Evolutionary conservation across 2,797 vertebrate species (phyloP), one percentile per base, ranked within the genome.

Genomic region (Chelidonichthys spinosus): DNA sequence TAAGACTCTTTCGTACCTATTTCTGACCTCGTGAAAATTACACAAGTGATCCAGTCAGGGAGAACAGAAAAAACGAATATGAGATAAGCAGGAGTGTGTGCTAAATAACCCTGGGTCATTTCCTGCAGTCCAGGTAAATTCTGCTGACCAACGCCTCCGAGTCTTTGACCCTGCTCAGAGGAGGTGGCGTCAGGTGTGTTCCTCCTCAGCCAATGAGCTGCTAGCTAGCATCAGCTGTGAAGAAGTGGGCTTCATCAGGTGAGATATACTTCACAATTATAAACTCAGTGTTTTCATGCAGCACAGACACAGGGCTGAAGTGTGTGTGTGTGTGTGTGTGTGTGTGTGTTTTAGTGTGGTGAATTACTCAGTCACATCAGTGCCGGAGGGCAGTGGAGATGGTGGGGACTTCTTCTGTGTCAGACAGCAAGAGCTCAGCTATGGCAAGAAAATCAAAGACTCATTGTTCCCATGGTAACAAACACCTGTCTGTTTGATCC

Each of bases 181-280:
- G 53, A 92, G 93, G 37, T 98, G 97, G 97, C 93, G 95, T 18
- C 93, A 96, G 35, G 91, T 97, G 55, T 98, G 97, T 68, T 96
- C 97, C 17, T 97, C 96, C 0, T 77, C 91, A 17, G 92, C 91
- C 83, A 95, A 97, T 47, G 93, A 95, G 73, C 87, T 95, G 61
- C 92, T 96, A 46, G 96, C 96, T 0, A 92, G 92, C 63, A 95
- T 97, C 77, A 95, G 96, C 92, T 98, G 97, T 55, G 96, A 97
- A 82, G 96, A 98, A 91, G 96, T 97, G 92, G 97, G 97, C 63
- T 97, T 97, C 43, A 81, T 97, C 85, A 97, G 96, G 97, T 96
- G 90, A 75, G 72, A 44, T 25, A 1, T 52, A 35, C 52, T 55
- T 43, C 3, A 33, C 14, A 55, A 3, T 54, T 17, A 8, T 0